Conservation (phyloP, 2,797 vertebrate species). For the Hydrocynus forskahlii region DNA sequence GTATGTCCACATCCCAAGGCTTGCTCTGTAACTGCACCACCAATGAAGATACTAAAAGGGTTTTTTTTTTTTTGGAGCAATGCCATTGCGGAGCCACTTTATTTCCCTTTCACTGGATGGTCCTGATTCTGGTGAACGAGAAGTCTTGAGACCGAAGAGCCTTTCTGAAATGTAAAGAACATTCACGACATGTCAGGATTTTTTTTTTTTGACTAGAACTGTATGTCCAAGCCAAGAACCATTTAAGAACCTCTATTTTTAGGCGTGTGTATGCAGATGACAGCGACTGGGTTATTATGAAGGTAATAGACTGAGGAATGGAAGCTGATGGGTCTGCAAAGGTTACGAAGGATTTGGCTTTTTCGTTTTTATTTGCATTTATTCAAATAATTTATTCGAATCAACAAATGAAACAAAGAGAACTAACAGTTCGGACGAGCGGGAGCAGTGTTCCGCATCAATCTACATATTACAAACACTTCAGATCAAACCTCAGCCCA, state of each 20-base stretch:
- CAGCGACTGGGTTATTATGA: neutral
- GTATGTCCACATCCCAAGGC: conserved; percentile 7
- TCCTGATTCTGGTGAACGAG: neutral
- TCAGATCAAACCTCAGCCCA: neutral
- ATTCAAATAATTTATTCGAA: neutral
- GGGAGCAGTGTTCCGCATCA: neutral
- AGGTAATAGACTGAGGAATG: neutral
- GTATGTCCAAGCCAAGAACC: neutral
- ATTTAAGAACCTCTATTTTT: neutral
- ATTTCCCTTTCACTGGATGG: too few species aligned
- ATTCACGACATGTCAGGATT: neutral
- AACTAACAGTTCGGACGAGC: neutral
- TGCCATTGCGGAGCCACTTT: neutral
- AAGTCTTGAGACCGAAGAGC: neutral
- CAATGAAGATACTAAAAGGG: neutral
- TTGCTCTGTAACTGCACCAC: neutral
- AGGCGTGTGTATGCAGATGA: too few species aligned
- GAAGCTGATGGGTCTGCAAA: neutral
- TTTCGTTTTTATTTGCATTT: too few species aligned
- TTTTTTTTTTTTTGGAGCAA: neutral
- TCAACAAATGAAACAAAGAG: neutral
- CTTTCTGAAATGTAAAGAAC: neutral
- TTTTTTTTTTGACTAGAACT: too few species aligned
- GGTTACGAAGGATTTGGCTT: neutral
- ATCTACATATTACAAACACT: neutral